Evolutionary conservation across 2,888 invertebrate genomes (phyloP), one percentile per base, ranked within the genome.

Genomic region (Sesamia inferens): DNA sequence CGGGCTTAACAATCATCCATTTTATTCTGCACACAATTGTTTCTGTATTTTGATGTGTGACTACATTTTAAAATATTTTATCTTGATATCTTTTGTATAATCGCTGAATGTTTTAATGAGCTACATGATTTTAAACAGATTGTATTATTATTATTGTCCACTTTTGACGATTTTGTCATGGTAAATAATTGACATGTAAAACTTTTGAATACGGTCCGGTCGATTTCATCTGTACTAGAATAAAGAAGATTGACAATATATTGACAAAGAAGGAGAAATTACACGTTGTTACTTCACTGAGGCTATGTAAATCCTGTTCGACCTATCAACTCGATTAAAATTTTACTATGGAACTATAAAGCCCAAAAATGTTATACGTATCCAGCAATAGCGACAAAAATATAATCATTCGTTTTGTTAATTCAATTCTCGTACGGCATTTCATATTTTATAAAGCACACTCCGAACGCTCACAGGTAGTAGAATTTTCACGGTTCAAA

Each of bases 1-100:
- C 85, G 81, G 87, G 85, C 82, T 88, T 87, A 88, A 86, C 88
- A 86, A 87, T 89, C 87, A 88, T 88, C 85, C 85, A 87, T 88
- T 90, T 88, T 85, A 85, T 87, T 86, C 73, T 68, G 74, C 44
- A 68, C 70, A 76, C 74, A 86, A 85, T 83, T 82, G 81, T 84
- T 84, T 86, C 67, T 74, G 76, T 71, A 78, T 83, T 85, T 74
- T 71, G 74, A 82, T 80, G 78, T 75, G 73, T 78, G 80, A 75
- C 79, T 84, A 76, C 76, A 83, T 82, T 84, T 85, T 74, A 78
- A 83, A 84, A 82, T 79, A 85, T 84, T 83, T 82, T 63, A 82
- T 76, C 54, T 75, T 54, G 22, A 67, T 65, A 73, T 71, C 68
- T 57, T 65, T n/a, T 68, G 44, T 51, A 31, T 31, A 54, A 69